These are phyloP conservation scores for Arion vulgaris DNA, from an alignment of 1,140 invertebrate species.

Conservation along the genomic window DNA sequence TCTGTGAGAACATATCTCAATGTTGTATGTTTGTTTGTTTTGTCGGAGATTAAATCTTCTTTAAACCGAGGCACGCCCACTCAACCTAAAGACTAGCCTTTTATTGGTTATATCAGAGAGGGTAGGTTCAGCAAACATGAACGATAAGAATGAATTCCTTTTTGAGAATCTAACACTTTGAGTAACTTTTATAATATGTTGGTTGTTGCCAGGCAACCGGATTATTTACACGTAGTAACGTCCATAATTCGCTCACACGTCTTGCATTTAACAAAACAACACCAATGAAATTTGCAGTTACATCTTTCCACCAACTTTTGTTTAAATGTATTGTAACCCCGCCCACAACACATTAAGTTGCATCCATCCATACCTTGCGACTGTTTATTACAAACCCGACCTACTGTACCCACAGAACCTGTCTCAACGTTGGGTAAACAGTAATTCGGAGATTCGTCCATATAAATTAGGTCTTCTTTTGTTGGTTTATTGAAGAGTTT, in stretches of 20 bases:
- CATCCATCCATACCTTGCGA: constrained; percentile 87
- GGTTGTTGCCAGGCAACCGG: too few relatives aligned
- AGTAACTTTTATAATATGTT: too few relatives aligned
- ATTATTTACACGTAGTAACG: constrained; percentile 69
- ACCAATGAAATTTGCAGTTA: constrained; percentile 93
- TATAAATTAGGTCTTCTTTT: constrained; percentile 82
- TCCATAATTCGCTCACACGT: constrained; percentile 69
- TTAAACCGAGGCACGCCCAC: too few relatives aligned
- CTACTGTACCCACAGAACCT: constrained; percentile 87
- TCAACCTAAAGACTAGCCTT: too few relatives aligned
- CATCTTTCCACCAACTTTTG: constrained; percentile 85
- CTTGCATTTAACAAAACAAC: constrained; percentile 90
- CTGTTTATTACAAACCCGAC: constrained; percentile 67
- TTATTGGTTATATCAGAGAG: too few relatives aligned
- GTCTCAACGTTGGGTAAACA: constrained; percentile 84
- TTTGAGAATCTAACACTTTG: too few relatives aligned
- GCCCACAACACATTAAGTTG: constrained; percentile 89
- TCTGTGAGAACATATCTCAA: not conserved
- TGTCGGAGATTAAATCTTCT: too few relatives aligned
- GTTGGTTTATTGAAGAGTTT: constrained; percentile 66
- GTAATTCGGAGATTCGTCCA: constrained; percentile 92
- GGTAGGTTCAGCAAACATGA: too few relatives aligned
- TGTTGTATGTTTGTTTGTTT: too few relatives aligned
- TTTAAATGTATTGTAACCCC: constrained; percentile 89
- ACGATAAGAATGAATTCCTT: too few relatives aligned